Evolutionary conservation across 2,113 vertebrate species (phyloP).

Genomic region (Phoenicopterus ruber): DNA sequence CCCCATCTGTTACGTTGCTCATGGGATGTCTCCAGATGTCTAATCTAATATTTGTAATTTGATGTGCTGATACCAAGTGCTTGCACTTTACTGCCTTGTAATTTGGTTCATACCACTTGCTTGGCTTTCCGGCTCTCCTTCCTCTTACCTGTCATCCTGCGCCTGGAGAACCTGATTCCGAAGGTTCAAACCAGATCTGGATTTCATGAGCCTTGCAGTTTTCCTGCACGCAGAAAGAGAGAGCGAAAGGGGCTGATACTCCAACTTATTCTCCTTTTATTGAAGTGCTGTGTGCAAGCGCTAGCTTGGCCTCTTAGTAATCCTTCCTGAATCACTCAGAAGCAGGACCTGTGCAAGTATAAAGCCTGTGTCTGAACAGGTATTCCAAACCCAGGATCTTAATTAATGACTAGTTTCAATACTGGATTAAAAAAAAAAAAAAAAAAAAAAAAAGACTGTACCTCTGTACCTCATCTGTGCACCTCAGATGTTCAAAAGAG

Average conservation of each 20-base stretch:
- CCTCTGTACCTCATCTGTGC: too few relatives aligned
- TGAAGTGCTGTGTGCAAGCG: background rate
- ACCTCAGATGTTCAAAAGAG: too few relatives aligned
- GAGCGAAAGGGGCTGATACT: background rate
- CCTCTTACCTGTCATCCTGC: background rate
- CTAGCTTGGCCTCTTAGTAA: background rate
- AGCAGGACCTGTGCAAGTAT: background rate
- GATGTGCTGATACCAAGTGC: background rate
- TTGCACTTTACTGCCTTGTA: background rate
- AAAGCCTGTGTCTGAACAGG: background rate
- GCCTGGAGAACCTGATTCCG: background rate
- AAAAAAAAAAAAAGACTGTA: background rate
- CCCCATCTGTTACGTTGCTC: background rate
- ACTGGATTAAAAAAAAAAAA: background rate
- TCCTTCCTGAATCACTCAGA: background rate
- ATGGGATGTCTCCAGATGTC: background rate
- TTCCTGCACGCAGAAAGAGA: background rate
- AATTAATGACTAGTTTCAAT: background rate
- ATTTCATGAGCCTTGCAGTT: background rate
- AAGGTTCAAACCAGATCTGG: background rate
- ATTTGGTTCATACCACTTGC: background rate
- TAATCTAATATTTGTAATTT: background rate
- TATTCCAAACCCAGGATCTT: background rate
- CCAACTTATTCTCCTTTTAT: background rate
- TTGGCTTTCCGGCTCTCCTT: background rate